phyloP scores from a whole-genome alignment of 1,140 invertebrate genomes.

The Drosophila auraria region DNA sequence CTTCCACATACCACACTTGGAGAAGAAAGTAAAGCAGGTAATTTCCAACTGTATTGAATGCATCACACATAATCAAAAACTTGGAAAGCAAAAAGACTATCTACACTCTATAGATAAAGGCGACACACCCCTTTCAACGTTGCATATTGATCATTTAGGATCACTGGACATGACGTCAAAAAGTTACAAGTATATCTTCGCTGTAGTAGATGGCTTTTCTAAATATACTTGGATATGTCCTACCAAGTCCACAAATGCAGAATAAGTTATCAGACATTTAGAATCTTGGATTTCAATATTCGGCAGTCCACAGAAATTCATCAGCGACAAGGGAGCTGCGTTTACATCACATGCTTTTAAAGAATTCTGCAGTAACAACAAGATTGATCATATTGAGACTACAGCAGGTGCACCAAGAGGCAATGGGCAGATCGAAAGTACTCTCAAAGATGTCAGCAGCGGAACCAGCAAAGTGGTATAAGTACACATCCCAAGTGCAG shows the following conservation, averaged over 20 bases:
- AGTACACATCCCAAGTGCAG: not conserved
- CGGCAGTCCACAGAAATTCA: not conserved
- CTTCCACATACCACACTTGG: not conserved
- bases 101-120: too few species aligned
- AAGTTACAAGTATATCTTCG: too few species aligned
- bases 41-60: not conserved
- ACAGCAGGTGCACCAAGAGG: not conserved
- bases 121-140: too few species aligned
- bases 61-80: not conserved
- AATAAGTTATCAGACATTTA: too few species aligned
- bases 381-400: not conserved
- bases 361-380: not conserved
- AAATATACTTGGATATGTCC: not conserved
- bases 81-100: not conserved
- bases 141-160: not conserved
- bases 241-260: too few species aligned
- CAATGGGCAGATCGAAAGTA: not conserved
- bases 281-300: not conserved
- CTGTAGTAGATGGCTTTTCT: not conserved
- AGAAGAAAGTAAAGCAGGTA: not conserved
- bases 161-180: not conserved
- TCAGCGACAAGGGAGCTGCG: not conserved
- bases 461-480: not conserved
- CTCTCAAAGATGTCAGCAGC: conserved; percentile 2
- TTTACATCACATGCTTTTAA: not conserved